These are phyloP conservation scores for Carposina sasakii DNA, from an alignment of 1,140 invertebrate species.

Conservation along the genomic window DNA sequence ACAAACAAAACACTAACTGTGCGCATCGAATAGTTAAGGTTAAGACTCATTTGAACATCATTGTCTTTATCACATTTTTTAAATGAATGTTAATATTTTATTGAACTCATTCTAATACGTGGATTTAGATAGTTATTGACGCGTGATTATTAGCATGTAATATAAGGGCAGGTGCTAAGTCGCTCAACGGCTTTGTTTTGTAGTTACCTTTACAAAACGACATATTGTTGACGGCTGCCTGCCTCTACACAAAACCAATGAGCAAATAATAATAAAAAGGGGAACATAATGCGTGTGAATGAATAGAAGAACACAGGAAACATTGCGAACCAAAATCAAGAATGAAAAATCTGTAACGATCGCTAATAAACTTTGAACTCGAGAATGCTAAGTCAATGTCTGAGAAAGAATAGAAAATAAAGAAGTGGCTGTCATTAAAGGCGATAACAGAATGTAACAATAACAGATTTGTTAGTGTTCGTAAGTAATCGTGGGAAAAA, in stretches of 20 bases:
- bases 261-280: conserved; percentile 58
- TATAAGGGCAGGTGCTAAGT: conserved; percentile 56
- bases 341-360: too few species aligned
- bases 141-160: conserved; percentile 27
- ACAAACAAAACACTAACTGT: conserved; percentile 64
- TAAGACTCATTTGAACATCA: conserved; percentile 8
- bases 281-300: conserved; percentile 47
- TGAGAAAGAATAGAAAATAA: too few species aligned
- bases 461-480: conserved; percentile 33
- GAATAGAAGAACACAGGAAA: conserved; percentile 53
- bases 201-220: conserved; percentile 61
- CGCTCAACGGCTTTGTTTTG: conserved; percentile 58
- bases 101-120: too few species aligned
- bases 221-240: conserved; percentile 59
- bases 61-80: too few species aligned
- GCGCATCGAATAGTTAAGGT: conserved; percentile 28
- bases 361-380: too few species aligned
- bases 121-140: not conserved
- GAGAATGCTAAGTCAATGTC: too few species aligned
- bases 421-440: too few species aligned
- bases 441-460: too few species aligned
- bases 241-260: conserved; percentile 57
- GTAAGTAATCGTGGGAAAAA: conserved; percentile 58
- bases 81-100: too few species aligned
- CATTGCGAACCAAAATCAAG: too few species aligned